phyloP scores from a whole-genome alignment of 2,888 invertebrate species.

The Stenolophus ochropezus region DNA sequence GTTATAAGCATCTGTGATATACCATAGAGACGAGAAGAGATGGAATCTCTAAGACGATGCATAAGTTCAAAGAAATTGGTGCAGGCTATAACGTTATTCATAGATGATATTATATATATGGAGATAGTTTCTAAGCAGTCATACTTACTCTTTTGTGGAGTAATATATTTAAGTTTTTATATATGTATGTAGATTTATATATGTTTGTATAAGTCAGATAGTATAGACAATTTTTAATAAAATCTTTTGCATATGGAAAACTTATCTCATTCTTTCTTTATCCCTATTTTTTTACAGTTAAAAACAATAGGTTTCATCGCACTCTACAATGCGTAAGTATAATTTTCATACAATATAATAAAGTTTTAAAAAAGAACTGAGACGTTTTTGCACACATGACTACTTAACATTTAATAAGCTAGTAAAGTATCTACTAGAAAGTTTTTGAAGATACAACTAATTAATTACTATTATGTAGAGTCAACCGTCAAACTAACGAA shows the following conservation, averaged over 20 bases:
- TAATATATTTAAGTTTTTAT: not conserved
- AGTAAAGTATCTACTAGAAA: too few relatives aligned
- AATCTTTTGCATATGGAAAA: not conserved
- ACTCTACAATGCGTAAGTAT: too few relatives aligned
- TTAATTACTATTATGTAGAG: too few relatives aligned
- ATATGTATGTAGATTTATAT: not conserved
- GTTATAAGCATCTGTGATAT: slow-evolving; percentile 32
- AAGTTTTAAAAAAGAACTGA: too few relatives aligned
- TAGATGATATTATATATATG: not conserved
- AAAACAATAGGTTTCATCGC: too few relatives aligned
- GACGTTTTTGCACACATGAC: too few relatives aligned
- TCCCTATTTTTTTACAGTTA: slow-evolving; percentile 4
- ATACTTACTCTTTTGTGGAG: not conserved
- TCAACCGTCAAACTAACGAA: too few relatives aligned
- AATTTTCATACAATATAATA: too few relatives aligned
- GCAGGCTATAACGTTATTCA: slow-evolving; percentile 16
- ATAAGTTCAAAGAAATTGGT: slow-evolving; percentile 7
- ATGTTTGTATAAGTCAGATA: not conserved
- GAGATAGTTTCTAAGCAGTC: not conserved
- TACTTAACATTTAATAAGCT: too few relatives aligned
- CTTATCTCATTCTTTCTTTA: not conserved
- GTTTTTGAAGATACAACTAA: too few relatives aligned
- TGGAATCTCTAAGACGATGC: slow-evolving; percentile 28
- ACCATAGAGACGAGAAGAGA: not conserved
- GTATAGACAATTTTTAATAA: not conserved